Percentiles rank a stretch among this genome's conserved stretches.
Evolutionary conservation across 2,888 invertebrate genomes (phyloP).

Genomic region (Synergus japonicus): DNA sequence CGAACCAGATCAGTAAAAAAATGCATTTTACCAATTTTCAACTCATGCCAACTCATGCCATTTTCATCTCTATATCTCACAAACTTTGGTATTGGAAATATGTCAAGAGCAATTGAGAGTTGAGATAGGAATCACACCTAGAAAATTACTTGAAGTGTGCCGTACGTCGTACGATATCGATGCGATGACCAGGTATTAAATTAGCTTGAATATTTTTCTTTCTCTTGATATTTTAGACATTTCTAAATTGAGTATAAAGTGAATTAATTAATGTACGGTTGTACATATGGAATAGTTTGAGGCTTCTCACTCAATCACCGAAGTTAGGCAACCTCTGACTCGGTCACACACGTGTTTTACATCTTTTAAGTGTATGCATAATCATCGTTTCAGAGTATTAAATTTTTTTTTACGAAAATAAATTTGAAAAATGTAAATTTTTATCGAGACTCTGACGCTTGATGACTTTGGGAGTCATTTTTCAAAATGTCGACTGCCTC

Average conservation of each 20-base stretch:
- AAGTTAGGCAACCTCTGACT: no score
- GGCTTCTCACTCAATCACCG: no score
- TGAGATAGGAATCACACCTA: not conserved
- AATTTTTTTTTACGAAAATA: conserved; percentile 13
- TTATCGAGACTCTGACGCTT: not conserved
- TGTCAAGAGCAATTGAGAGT: no score
- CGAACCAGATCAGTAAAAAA: no score
- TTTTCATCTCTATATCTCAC: no score
- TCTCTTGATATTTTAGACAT: not conserved
- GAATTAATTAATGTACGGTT: no score
- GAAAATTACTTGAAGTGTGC: not conserved
- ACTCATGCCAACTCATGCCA: no score
- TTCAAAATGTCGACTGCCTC: conserved; percentile 76
- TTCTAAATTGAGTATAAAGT: not conserved
- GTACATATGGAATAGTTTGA: no score
- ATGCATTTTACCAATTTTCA: no score
- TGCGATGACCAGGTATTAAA: not conserved
- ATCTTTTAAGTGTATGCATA: no score
- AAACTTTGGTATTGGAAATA: no score
- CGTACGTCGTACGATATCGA: not conserved
- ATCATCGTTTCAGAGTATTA: not conserved
- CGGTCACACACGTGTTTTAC: no score
- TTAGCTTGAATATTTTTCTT: not conserved
- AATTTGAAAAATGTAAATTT: conserved; percentile 39
- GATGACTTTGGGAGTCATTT: conserved; percentile 71